Conservation (phyloP, 2,113 vertebrate genomes). For the Myodes glareolus region DNA sequence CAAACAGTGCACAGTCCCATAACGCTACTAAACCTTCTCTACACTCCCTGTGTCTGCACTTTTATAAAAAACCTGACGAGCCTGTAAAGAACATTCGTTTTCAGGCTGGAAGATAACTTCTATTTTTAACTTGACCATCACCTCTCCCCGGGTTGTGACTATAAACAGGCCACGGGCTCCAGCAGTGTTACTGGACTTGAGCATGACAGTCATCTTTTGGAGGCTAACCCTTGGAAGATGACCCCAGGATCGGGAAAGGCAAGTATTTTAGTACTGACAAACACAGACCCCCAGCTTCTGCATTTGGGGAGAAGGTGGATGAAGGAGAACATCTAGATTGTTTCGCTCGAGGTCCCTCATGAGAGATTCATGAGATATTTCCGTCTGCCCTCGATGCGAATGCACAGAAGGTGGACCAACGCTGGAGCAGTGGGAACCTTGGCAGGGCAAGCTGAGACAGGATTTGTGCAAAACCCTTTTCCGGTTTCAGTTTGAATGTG, state of each 20-base stretch:
- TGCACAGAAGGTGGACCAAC: slow-evolving; percentile 81
- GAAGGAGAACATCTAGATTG: slow-evolving; percentile 81
- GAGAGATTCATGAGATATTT: slow-evolving; percentile 84
- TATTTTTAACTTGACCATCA: slow-evolving; percentile 58
- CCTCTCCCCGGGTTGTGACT: slow-evolving; percentile 40
- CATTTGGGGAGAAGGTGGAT: slow-evolving; percentile 72
- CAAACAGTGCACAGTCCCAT: slow-evolving; percentile 35
- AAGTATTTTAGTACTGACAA: slow-evolving; percentile 59
- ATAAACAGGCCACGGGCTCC: slow-evolving; percentile 33
- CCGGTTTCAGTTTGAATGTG: slow-evolving; percentile 84
- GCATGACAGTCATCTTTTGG: slow-evolving; percentile 22
- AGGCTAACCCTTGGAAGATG: slow-evolving; percentile 70
- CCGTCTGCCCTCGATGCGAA: slow-evolving; percentile 78
- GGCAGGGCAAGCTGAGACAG: slow-evolving; percentile 76
- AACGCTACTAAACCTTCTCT: slow-evolving; percentile 49
- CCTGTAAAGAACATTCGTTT: slow-evolving; percentile 38
- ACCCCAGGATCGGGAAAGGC: slow-evolving; percentile 63
- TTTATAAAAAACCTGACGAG: slow-evolving; percentile 50
- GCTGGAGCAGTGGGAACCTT: slow-evolving; percentile 82
- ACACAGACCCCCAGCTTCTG: slow-evolving; percentile 48
- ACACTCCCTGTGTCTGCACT: background rate
- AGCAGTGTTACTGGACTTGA: slow-evolving; percentile 22
- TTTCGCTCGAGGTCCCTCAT: slow-evolving; percentile 79
- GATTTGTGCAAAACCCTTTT: slow-evolving; percentile 83
- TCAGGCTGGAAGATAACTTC: slow-evolving; percentile 26